Conservation (phyloP, 2,888 invertebrate species). For the Watsonalla binaria region DNA sequence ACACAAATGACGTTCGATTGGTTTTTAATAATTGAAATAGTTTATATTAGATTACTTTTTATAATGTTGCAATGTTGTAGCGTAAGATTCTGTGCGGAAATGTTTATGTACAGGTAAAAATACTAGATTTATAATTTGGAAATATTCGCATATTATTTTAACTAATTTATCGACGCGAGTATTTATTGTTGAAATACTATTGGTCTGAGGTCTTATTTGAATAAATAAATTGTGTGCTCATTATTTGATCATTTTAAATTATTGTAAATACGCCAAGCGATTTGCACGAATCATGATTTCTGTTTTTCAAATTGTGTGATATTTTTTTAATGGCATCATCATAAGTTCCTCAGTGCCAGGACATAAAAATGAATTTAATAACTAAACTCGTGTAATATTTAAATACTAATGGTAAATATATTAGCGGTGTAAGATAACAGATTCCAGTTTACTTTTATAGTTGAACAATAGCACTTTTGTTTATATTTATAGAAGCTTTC, state of each 20-base stretch:
- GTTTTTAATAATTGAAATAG: constrained; percentile 41
- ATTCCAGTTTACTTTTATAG: constrained; percentile 53
- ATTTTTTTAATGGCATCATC: constrained; percentile 21
- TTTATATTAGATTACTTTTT: constrained; percentile 46
- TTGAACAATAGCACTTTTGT: constrained; percentile 44
- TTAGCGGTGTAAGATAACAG: constrained; percentile 40
- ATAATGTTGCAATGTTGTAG: constrained; percentile 61
- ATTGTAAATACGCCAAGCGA: constrained; percentile 57
- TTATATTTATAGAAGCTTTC: constrained; percentile 47
- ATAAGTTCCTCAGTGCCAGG: constrained; percentile 30
- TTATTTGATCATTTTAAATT: constrained; percentile 9
- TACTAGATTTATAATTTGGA: constrained; percentile 28
- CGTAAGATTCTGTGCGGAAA: constrained; percentile 47
- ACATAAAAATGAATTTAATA: constrained; percentile 22
- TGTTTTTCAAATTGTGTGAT: constrained; percentile 23
- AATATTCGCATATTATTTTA: constrained; percentile 22
- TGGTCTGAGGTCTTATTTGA: constrained; percentile 11
- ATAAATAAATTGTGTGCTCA: constrained; percentile 11
- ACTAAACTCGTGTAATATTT: constrained; percentile 47
- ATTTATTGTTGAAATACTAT: constrained; percentile 6
- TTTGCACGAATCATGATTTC: constrained; percentile 29
- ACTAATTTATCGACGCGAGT: constrained; percentile 26
- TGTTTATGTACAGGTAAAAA: constrained; percentile 49
- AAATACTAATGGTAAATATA: constrained; percentile 36
- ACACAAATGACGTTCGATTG: constrained; percentile 45